Evolutionary conservation across 1,140 invertebrate genomes (phyloP).

Genomic region (Leptinotarsa undecemlineata): DNA sequence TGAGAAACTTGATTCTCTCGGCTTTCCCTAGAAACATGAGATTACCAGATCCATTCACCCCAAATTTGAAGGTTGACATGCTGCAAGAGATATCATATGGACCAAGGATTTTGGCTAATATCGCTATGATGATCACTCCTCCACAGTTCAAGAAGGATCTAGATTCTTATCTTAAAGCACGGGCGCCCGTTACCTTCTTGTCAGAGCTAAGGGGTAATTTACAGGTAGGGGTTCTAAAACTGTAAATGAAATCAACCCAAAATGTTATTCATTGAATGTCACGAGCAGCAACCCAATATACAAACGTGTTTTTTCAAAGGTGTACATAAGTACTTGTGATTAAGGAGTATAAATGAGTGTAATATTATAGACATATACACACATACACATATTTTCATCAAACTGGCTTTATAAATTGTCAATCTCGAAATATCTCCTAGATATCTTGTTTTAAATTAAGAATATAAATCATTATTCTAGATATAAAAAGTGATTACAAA

Average conservation of each 20-base stretch:
- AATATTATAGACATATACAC: no score
- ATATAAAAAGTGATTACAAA: no score
- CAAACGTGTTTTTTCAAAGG: no score
- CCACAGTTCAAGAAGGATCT: slow-evolving; percentile 90
- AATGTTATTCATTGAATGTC: no score
- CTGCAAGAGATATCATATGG: slow-evolving; percentile 82
- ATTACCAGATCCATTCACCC: slow-evolving; percentile 96
- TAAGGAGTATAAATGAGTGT: no score
- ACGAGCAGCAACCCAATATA: no score
- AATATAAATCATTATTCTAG: no score
- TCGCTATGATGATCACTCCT: slow-evolving; percentile 84
- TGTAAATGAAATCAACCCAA: background rate
- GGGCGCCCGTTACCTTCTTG: slow-evolving; percentile 94
- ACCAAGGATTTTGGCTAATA: slow-evolving; percentile 89
- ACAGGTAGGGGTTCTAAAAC: slow-evolving; percentile 64
- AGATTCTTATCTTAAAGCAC: slow-evolving; percentile 93
- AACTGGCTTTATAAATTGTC: no score
- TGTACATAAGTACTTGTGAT: no score
- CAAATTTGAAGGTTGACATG: slow-evolving; percentile 95
- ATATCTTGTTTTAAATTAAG: no score
- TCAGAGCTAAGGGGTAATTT: slow-evolving; percentile 89
- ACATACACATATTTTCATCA: no score
- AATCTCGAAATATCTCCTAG: no score
- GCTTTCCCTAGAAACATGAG: slow-evolving; percentile 98
- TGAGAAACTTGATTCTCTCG: slow-evolving; percentile 96